Evolutionary conservation across 1,140 invertebrate genomes (phyloP), one percentile per base, ranked within the genome.

Genomic region (Ceratina japonica): DNA sequence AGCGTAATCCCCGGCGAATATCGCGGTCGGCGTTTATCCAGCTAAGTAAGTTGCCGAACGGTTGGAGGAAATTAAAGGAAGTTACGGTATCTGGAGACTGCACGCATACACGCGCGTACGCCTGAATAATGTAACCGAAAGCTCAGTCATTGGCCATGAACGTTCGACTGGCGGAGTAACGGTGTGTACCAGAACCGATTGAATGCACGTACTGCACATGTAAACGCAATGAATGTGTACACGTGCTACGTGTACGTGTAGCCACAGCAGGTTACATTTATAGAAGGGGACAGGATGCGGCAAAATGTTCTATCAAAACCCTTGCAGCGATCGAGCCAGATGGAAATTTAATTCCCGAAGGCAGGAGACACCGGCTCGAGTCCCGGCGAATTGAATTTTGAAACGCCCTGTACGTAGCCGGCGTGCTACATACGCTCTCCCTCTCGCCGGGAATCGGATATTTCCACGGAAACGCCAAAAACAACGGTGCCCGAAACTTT

Each of bases 261-360:
- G 3, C 37, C 4, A 4, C 27, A 7, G 7, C 7, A 3, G 37
- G 37, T 44, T 44, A 44, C 37, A 44, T 44, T 44, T 7, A 7
- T 44, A 24, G 31, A 44, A 16, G 69, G 54, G 10, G 7, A 37
- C 12, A 7, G 20, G 4, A 12, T 3, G 31, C 7, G 18, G 20
- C 18, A 31, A 83, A 81, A 83, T 84, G 80, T 83, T 84, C 77
- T 27, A 79, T 65, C 56, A 70, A 79, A 84, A 66, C 59, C 65
- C 58, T 72, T 20, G 64, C 75, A 80, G 59, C 76, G 76, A 84
- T 80, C 81, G 76, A 80, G 63, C 71, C 83, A 68, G 72, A 84
- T 84, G 81, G 81, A 84, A 83, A 83, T 84, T 83, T 83, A 75
- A 84, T 84, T 84, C 83, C 81, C 77, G 63, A 31, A 68, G 81